These are phyloP conservation scores for Micrasema minimum DNA, from an alignment of 1,140 invertebrate genomes.

Conservation along the genomic window DNA sequence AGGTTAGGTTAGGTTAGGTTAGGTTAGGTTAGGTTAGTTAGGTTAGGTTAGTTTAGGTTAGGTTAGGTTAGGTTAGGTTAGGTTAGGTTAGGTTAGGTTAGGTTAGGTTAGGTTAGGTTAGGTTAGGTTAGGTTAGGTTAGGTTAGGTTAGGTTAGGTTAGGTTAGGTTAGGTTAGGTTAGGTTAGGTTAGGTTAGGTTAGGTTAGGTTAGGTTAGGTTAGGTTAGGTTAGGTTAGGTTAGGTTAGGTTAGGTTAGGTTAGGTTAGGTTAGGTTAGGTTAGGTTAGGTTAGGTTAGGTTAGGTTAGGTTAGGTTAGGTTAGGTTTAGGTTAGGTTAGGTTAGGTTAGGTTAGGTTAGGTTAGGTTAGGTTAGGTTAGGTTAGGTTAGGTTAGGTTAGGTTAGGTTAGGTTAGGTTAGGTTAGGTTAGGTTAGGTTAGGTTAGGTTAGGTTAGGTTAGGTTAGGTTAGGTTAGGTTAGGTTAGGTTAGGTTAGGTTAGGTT, in stretches of 20 bases:
- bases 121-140: conserved; percentile 44
- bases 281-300: conserved; percentile 47
- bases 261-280: conserved; percentile 47
- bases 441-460: conserved; percentile 46
- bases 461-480: conserved; percentile 22
- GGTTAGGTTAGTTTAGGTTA: too few relatives aligned
- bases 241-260: conserved; percentile 49
- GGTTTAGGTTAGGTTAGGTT: conserved; percentile 47
- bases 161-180: conserved; percentile 34
- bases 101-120: conserved; percentile 48
- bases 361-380: conserved; percentile 47
- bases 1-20: not conserved
- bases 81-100: conserved; percentile 48
- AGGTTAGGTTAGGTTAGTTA: conserved; percentile 50
- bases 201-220: conserved; percentile 43
- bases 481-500: conserved; percentile 54
- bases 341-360: conserved; percentile 44
- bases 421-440: conserved; percentile 45
- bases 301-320: conserved; percentile 48
- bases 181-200: conserved; percentile 35
- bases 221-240: conserved; percentile 51
- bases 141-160: conserved; percentile 45
- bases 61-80: conserved; percentile 48
- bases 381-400: conserved; percentile 8
- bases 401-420: conserved; percentile 39